Evolutionary conservation across 2,113 vertebrate species (phyloP).

Genomic region (Ceyx margarethae): DNA sequence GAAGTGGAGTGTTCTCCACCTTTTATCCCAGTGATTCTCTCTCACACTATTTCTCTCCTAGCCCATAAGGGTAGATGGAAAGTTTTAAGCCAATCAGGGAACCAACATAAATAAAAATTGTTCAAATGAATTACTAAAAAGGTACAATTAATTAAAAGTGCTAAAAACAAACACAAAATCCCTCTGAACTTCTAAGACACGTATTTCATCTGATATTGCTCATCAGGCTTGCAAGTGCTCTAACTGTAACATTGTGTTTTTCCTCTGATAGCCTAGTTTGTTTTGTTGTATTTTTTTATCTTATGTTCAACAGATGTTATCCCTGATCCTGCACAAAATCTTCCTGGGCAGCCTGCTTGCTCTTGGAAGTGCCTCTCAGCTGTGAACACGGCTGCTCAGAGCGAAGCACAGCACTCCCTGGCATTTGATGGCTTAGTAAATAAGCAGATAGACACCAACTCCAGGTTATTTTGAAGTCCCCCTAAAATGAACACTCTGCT

Average conservation of each 20-base stretch:
- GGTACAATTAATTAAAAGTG: not conserved
- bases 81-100: not conserved
- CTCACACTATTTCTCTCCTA: not conserved
- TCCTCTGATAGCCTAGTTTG: not conserved
- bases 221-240: not conserved
- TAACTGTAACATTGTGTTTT: not conserved
- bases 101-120: not conserved
- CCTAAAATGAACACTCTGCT: not conserved
- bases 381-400: not conserved
- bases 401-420: not conserved
- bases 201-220: not conserved
- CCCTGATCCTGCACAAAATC: not conserved
- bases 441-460: not conserved
- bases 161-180: not conserved
- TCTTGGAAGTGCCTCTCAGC: not conserved
- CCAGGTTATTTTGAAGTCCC: not conserved
- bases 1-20: not conserved
- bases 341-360: not conserved
- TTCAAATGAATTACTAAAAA: not conserved
- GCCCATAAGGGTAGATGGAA: not conserved
- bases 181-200: not conserved
- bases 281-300: not conserved
- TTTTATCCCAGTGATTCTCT: not conserved
- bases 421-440: not conserved
- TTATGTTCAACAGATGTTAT: conserved; percentile 3